These are phyloP conservation scores for Eueides isabella DNA, from an alignment of 1,140 invertebrate genomes.

Conservation along the genomic window DNA sequence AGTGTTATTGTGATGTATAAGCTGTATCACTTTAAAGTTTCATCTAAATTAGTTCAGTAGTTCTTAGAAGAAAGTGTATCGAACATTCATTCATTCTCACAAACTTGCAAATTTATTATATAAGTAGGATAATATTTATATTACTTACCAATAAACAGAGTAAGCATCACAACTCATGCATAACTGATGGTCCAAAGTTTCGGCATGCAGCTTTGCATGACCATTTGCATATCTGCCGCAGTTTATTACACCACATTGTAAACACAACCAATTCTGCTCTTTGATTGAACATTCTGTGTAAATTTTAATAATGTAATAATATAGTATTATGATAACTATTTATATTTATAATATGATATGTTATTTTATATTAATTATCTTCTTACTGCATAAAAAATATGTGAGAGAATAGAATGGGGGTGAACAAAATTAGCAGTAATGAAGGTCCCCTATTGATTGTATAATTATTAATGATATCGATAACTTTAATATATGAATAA, in stretches of 20 bases:
- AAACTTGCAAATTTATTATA: not conserved
- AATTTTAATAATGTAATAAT: not conserved
- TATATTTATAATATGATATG: too few species aligned
- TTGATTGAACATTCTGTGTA: slow-evolving; percentile 85
- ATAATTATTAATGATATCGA: too few species aligned
- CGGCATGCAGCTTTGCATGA: slow-evolving; percentile 89
- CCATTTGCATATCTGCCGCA: slow-evolving; percentile 91
- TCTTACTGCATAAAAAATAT: not conserved
- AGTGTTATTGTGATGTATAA: too few species aligned
- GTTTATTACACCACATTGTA: slow-evolving; percentile 87
- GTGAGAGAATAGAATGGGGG: too few species aligned
- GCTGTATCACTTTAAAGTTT: not conserved
- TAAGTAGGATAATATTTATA: not conserved
- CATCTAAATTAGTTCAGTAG: not conserved
- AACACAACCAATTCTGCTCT: slow-evolving; percentile 89
- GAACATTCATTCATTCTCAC: not conserved
- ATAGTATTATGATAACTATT: not conserved
- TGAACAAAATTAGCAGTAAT: too few species aligned
- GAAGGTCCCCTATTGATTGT: too few species aligned
- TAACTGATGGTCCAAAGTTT: slow-evolving; percentile 85
- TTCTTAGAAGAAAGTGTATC: not conserved
- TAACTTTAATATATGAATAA: too few species aligned
- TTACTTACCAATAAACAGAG: slow-evolving; percentile 88
- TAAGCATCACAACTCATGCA: slow-evolving; percentile 90
- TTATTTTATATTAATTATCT: not conserved